These are phyloP conservation scores for Zenarchopterus dispar DNA, from an alignment of 2,797 vertebrate genomes.

Conservation along the genomic window DNA sequence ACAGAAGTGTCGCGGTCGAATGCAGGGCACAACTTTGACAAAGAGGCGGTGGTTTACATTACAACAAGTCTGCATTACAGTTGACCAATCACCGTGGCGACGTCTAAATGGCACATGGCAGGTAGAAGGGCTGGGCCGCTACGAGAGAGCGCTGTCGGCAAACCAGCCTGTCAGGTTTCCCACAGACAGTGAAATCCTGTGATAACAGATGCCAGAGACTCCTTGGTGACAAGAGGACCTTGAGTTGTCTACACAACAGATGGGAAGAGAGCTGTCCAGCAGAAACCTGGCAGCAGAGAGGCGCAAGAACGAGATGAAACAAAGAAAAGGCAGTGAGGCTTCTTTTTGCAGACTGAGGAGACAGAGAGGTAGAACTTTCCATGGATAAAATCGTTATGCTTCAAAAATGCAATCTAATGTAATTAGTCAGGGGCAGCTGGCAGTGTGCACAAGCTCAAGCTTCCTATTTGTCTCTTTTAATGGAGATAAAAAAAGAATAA, in stretches of 20 bases:
- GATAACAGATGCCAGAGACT: constrained; percentile 63
- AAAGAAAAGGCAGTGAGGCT: constrained; percentile 6
- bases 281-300: constrained; percentile 15
- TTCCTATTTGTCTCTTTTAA: constrained; percentile 57
- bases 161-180: constrained; percentile 81
- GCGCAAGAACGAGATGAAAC: constrained; percentile 10
- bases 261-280: constrained; percentile 11
- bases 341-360: constrained; percentile 12
- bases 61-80: constrained; percentile 30
- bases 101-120: constrained; percentile 43
- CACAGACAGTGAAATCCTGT: constrained; percentile 60
- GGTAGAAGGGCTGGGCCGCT: constrained; percentile 51
- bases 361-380: constrained; percentile 36
- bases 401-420: constrained; percentile 54
- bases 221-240: constrained; percentile 53
- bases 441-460: constrained; percentile 57
- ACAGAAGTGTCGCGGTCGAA: constrained; percentile 45
- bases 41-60: constrained; percentile 10
- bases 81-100: constrained; percentile 47
- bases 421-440: constrained; percentile 56
- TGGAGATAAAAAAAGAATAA: constrained; percentile 45
- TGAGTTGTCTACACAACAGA: constrained; percentile 38
- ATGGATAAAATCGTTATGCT: constrained; percentile 55
- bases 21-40: constrained; percentile 23
- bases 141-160: constrained; percentile 39